phyloP scores from a whole-genome alignment of 2,797 vertebrate species.

The Caiman crocodilus region DNA sequence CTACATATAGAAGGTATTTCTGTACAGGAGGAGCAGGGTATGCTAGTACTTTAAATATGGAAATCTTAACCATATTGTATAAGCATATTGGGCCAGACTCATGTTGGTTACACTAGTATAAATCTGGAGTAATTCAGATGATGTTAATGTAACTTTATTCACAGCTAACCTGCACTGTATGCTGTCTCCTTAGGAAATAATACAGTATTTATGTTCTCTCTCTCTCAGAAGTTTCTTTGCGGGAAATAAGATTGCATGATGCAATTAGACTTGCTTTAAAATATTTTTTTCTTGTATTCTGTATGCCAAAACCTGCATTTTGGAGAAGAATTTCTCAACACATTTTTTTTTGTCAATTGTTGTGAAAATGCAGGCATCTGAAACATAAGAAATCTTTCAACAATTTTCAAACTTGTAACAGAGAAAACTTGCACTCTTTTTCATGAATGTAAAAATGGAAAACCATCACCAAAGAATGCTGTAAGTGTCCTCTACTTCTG shows the following conservation, averaged over 20 bases:
- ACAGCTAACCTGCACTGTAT: not conserved
- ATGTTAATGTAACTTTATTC: not conserved
- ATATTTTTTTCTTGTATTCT: not conserved
- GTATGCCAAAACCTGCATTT: not conserved
- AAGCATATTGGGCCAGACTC: not conserved
- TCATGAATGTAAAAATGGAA: not conserved
- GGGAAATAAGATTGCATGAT: not conserved
- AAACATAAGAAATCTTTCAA: not conserved
- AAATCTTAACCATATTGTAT: not conserved
- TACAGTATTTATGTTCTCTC: not conserved
- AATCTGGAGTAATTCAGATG: not conserved
- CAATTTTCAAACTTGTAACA: not conserved
- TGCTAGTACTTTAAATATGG: not conserved
- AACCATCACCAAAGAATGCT: too few species aligned
- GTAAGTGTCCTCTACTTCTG: too few species aligned
- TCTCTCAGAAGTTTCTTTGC: not conserved
- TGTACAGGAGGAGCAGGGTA: constrained; percentile 11
- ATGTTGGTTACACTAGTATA: not conserved
- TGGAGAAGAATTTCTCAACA: not conserved
- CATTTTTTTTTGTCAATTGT: not conserved
- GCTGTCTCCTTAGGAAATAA: not conserved
- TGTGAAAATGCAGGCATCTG: not conserved
- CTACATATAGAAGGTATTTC: constrained; percentile 12
- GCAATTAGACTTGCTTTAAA: not conserved
- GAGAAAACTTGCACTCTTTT: not conserved